These are phyloP conservation scores for Oppia nitens DNA, from an alignment of 1,140 invertebrate genomes.

Conservation along the genomic window DNA sequence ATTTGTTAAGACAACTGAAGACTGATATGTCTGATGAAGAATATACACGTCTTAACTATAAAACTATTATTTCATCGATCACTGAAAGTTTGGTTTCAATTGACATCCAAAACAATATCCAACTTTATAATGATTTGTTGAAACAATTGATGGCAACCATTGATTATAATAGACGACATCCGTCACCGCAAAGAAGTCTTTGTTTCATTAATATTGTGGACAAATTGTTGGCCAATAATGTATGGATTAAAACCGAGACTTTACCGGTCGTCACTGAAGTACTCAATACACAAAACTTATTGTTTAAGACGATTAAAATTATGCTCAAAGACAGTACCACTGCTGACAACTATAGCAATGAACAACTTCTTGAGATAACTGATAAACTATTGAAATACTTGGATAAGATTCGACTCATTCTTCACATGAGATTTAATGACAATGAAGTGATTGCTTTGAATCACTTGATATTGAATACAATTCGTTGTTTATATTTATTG, in stretches of 20 bases:
- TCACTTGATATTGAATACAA: neutral
- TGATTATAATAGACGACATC: neutral
- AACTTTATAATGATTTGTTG: neutral
- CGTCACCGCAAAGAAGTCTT: neutral
- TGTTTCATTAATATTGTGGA: neutral
- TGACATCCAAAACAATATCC: neutral
- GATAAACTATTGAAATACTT: neutral
- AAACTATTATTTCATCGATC: neutral
- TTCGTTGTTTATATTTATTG: neutral
- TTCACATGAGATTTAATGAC: neutral
- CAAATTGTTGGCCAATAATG: neutral
- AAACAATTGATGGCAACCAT: neutral
- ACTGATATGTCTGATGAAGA: neutral
- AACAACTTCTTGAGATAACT: neutral
- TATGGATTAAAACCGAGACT: neutral
- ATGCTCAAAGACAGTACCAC: neutral
- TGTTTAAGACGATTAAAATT: neutral
- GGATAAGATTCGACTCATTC: neutral
- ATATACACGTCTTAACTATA: neutral
- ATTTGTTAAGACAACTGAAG: neutral
- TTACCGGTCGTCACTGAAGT: neutral
- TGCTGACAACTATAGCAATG: neutral
- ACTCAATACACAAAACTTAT: neutral
- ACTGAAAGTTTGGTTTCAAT: neutral
- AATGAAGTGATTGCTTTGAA: neutral